Evolutionary conservation across 2,113 vertebrate genomes (phyloP).

Genomic region (Rafetus swinhoei): DNA sequence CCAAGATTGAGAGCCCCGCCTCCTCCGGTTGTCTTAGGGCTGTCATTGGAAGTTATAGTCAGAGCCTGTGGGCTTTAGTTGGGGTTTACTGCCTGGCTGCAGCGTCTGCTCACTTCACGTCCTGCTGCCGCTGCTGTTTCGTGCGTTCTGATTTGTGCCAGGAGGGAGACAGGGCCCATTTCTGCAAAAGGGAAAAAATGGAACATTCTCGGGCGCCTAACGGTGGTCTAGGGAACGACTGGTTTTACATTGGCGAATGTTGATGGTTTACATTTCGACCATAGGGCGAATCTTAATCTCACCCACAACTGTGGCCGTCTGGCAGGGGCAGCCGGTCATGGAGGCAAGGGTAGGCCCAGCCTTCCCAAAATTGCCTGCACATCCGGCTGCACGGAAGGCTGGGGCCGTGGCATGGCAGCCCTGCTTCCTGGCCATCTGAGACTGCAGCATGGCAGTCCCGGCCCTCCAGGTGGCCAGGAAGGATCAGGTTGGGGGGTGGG

Average conservation of each 20-base stretch:
- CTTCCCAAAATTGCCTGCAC: too few relatives aligned
- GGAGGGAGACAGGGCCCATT: background rate
- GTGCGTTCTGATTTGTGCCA: rapidly evolving
- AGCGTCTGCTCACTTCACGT: background rate
- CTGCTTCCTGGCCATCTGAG: too few relatives aligned
- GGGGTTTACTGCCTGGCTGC: rapidly evolving
- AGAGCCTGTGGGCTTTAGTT: background rate
- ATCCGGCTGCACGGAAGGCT: too few relatives aligned
- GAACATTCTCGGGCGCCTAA: background rate
- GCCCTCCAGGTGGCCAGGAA: too few relatives aligned
- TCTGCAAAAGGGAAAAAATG: background rate
- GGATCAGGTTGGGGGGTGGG: too few relatives aligned
- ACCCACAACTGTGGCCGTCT: background rate
- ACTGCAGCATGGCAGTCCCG: too few relatives aligned
- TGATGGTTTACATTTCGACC: conserved; percentile 26
- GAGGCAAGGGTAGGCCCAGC: too few relatives aligned
- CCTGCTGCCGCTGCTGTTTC: background rate
- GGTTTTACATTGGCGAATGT: conserved; percentile 20
- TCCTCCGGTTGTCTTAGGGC: background rate
- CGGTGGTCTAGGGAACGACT: conserved; percentile 31
- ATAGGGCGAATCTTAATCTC: background rate
- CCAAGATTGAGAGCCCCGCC: background rate
- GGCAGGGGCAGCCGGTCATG: background rate
- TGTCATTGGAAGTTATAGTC: background rate
- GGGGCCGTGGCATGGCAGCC: too few relatives aligned